These are phyloP conservation scores for Gymnodraco acuticeps DNA, from an alignment of 2,797 vertebrate genomes.

Conservation along the genomic window DNA sequence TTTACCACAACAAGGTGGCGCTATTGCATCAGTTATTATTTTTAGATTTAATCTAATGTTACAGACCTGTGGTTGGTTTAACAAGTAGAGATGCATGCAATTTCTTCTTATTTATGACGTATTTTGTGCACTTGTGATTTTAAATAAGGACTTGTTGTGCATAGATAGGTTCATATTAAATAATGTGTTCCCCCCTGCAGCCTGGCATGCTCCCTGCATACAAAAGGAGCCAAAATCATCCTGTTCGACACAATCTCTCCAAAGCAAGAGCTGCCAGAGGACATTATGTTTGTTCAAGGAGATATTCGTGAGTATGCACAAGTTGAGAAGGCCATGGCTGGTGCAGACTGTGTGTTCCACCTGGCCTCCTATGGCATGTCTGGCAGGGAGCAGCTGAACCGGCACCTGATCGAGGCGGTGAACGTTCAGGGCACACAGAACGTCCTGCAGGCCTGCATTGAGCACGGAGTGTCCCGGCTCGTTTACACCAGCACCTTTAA, in stretches of 20 bases:
- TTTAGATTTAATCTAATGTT: background rate
- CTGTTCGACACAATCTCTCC: conserved; percentile 90
- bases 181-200: conserved; percentile 74
- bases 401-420: conserved; percentile 88
- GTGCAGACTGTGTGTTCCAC: conserved; percentile 91
- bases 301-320: conserved; percentile 86
- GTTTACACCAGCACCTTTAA: conserved; percentile 98
- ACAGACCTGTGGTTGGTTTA: background rate
- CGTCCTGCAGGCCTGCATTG: conserved; percentile 87
- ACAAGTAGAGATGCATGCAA: background rate
- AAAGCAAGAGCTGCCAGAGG: conserved; percentile 80
- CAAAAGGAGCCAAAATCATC: conserved; percentile 84
- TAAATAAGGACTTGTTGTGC: background rate
- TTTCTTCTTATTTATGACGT: background rate
- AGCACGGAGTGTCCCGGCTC: conserved; percentile 83
- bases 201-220: conserved; percentile 87
- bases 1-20: conserved; percentile 55
- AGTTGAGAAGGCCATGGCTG: conserved; percentile 82
- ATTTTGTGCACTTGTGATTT: background rate
- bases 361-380: conserved; percentile 97
- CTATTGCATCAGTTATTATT: background rate
- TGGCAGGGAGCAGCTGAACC: conserved; percentile 93
- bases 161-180: background rate
- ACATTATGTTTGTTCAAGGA: conserved; percentile 86
- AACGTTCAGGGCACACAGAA: conserved; percentile 92